Evolutionary conservation across 2,113 vertebrate genomes (phyloP).

Genomic region (Pangasianodon gigas): DNA sequence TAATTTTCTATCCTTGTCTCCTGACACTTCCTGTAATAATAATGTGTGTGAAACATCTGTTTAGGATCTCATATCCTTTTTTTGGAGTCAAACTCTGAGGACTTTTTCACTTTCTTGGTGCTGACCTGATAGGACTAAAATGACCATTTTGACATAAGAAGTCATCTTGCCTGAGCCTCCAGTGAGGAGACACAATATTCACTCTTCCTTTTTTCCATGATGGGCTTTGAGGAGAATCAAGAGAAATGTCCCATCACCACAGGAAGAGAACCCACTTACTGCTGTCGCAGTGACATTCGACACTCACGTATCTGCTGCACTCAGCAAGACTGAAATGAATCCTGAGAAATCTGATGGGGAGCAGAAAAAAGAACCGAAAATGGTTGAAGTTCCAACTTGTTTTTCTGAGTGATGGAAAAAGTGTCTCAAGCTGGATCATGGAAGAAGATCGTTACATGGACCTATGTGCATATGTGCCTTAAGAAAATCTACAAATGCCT

Average conservation of each 20-base stretch:
- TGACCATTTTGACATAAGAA: slow-evolving; percentile 49
- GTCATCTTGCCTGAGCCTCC: slow-evolving; percentile 36
- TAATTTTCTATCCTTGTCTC: background rate
- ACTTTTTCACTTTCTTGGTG: slow-evolving; percentile 25
- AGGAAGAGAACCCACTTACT: slow-evolving; percentile 40
- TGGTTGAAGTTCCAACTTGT: slow-evolving; percentile 13
- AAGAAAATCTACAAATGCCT: background rate
- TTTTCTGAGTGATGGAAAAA: slow-evolving; percentile 44
- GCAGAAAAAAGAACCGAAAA: slow-evolving; percentile 26
- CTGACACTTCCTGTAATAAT: slow-evolving; percentile 14
- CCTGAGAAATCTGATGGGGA: slow-evolving; percentile 43
- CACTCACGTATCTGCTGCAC: slow-evolving; percentile 41
- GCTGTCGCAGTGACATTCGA: slow-evolving; percentile 44
- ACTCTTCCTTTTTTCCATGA: slow-evolving; percentile 10
- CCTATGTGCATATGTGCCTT: background rate
- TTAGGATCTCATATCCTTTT: background rate
- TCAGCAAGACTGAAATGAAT: slow-evolving; percentile 48
- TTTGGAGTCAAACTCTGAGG: background rate
- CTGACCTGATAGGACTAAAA: slow-evolving; percentile 31
- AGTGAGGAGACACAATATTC: slow-evolving; percentile 29
- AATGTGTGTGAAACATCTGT: slow-evolving; percentile 40
- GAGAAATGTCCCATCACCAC: slow-evolving; percentile 50
- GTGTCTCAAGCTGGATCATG: slow-evolving; percentile 37
- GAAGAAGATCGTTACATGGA: slow-evolving; percentile 27
- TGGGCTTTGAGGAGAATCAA: slow-evolving; percentile 44